These are phyloP conservation scores for Periophthalmus magnuspinnatus DNA, from an alignment of 2,797 vertebrate genomes.

Conservation along the genomic window DNA sequence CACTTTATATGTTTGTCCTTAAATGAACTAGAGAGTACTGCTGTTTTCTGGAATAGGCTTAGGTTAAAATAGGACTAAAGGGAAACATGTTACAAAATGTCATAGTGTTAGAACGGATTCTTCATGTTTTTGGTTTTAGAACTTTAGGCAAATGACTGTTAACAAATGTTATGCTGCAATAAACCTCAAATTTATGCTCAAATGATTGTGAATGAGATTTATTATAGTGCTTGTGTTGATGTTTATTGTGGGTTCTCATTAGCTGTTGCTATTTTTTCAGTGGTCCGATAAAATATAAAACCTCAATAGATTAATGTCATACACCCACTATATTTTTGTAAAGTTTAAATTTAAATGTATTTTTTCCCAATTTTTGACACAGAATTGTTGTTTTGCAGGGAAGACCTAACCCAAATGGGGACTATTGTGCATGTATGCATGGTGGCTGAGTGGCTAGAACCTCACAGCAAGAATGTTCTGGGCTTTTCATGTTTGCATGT, in stretches of 20 bases:
- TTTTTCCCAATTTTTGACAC: no score
- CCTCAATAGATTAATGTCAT: no score
- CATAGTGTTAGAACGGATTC: not conserved
- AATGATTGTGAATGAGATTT: not conserved
- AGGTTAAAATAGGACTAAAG: conserved; percentile 10
- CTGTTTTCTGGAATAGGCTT: conserved; percentile 14
- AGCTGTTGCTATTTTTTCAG: not conserved
- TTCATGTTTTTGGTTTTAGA: conserved; percentile 9
- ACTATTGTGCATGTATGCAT: no score
- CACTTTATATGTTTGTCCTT: conserved; percentile 7
- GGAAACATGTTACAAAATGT: conserved; percentile 13
- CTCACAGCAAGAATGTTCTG: no score
- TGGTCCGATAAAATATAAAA: no score
- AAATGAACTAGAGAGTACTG: not conserved
- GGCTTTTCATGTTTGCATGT: no score
- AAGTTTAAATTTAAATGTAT: no score
- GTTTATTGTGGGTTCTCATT: not conserved
- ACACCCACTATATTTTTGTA: no score
- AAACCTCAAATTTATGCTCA: conserved; percentile 19
- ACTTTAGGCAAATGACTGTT: conserved; percentile 39
- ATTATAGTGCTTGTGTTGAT: not conserved
- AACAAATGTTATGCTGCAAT: conserved; percentile 27
- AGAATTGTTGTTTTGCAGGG: no score
- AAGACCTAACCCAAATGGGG: no score
- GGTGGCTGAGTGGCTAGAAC: no score